Base-by-base conservation (phyloP, 2,888 invertebrate species). In the Laothoe populi region DNA sequence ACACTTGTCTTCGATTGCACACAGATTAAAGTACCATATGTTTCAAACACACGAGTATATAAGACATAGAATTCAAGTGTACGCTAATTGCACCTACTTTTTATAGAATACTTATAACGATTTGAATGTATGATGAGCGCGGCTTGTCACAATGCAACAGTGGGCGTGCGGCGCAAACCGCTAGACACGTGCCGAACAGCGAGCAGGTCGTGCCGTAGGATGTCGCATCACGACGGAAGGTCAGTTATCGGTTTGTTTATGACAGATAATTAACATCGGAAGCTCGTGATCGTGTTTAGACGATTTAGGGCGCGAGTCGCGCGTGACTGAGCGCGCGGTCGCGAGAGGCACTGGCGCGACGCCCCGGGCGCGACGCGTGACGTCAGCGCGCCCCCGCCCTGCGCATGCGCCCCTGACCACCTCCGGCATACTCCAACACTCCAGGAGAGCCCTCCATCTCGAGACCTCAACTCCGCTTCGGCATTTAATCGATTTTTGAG, bases 401-500 rank as follows among this genome's bases (percentile, higher is more conserved):
- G 85, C 90, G 88, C 90, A 84, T 87, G 90, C 90, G 90, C 82
- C 66, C 68, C 75, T 64, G 23, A 60, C 70, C 65, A 67, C 78
- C 75, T 74, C 75, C 81, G 72, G 73, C 79, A 81, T 82, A 84
- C 89, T 89, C 87, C 84, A 83, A 84, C 82, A 83, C 87, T 84
- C 79, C 77, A 83, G 79, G 86, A 91, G 89, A 79, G 83, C 89
- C 84, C 91, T 92, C 87, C 86, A 87, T 84, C 87, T 88, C 83
- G 85, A 92, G 91, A 91, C 91, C 90, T 89, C 88, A 90, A 87
- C 87, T 86, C 77, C 81, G 86, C 90, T 91, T 87, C 85, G 88
- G 86, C 79, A 87, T 82, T 86, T 86, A 90, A 92, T 92, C 92
- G 92, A 92, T 92, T 90, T 92, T 90, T 86, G 86, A 90, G 87